phyloP scores from a whole-genome alignment of 1,140 invertebrate genomes.

The Ceratina japonica region DNA sequence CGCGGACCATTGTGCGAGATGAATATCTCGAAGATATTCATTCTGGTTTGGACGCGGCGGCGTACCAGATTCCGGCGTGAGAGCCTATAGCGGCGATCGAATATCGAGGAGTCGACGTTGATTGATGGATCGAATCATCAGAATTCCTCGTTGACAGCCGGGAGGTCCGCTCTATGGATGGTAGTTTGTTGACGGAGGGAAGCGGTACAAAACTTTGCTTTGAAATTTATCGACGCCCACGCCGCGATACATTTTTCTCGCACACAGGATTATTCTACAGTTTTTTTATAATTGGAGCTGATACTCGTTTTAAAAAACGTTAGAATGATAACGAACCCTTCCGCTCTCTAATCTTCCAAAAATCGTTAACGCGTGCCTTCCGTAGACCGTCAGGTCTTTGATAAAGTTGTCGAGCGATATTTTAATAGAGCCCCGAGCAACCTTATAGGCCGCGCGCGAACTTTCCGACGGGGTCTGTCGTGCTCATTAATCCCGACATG shows the following conservation, averaged over 20 bases:
- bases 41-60: neutral
- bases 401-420: no score
- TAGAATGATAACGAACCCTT: no score
- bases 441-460: no score
- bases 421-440: no score
- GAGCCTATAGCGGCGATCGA: neutral
- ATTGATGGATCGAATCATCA: constrained; percentile 8
- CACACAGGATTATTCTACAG: no score
- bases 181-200: neutral
- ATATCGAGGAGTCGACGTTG: neutral
- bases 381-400: no score
- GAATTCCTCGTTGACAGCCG: neutral
- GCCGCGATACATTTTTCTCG: neutral
- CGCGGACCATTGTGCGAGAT: neutral
- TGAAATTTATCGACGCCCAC: neutral
- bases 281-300: no score
- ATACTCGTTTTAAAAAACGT: no score
- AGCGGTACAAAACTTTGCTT: neutral
- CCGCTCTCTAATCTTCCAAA: no score
- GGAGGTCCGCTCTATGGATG: neutral
- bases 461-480: no score
- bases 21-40: constrained; percentile 1
- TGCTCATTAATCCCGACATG: no score
- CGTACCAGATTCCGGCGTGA: neutral
- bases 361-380: no score